Conservation (phyloP, 1,140 invertebrate species). For the Alviniconcha marisindica region DNA sequence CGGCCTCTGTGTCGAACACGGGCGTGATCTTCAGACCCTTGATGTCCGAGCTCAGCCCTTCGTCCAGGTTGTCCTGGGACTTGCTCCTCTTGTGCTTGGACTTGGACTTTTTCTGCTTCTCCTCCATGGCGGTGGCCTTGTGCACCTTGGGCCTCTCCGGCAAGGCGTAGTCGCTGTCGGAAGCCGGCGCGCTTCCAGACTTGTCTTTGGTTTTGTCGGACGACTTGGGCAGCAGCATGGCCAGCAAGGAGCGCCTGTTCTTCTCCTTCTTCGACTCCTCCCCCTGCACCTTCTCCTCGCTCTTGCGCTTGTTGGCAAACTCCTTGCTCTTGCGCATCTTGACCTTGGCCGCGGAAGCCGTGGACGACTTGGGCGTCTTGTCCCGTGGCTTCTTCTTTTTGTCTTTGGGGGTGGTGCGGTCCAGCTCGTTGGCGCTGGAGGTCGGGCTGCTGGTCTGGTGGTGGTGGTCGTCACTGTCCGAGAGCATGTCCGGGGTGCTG, state of each 20-base stretch:
- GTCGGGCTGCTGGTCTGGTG: constrained; percentile 45
- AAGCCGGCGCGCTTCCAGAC: constrained; percentile 44
- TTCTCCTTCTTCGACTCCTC: constrained; percentile 57
- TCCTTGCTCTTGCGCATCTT: constrained; percentile 31
- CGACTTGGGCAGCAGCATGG: constrained; percentile 66
- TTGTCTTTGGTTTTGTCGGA: constrained; percentile 51
- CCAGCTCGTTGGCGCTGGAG: constrained; percentile 37
- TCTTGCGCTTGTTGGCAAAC: constrained; percentile 21
- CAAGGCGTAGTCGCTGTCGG: constrained; percentile 46
- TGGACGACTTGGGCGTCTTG: constrained; percentile 27
- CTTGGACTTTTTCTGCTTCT: constrained; percentile 77
- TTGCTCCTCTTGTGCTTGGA: constrained; percentile 35
- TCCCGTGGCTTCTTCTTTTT: constrained; percentile 58
- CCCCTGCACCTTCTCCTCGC: constrained; percentile 16
- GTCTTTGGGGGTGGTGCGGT: constrained; percentile 35
- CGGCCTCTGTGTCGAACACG: constrained; percentile 54
- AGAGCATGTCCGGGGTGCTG: constrained; percentile 57
- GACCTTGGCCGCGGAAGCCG: constrained; percentile 14
- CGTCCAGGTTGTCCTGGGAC: constrained; percentile 57
- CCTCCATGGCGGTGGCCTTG: constrained; percentile 24
- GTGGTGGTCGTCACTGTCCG: constrained; percentile 63
- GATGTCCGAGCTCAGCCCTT: constrained; percentile 56
- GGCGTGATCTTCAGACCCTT: constrained; percentile 60
- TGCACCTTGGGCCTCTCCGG: constrained; percentile 34
- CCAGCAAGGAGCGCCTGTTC: constrained; percentile 64